Percentiles rank a stretch among this genome's conserved stretches.
These are phyloP conservation scores for Falco columbarius DNA, from an alignment of 2,797 vertebrate genomes.

Conservation along the genomic window DNA sequence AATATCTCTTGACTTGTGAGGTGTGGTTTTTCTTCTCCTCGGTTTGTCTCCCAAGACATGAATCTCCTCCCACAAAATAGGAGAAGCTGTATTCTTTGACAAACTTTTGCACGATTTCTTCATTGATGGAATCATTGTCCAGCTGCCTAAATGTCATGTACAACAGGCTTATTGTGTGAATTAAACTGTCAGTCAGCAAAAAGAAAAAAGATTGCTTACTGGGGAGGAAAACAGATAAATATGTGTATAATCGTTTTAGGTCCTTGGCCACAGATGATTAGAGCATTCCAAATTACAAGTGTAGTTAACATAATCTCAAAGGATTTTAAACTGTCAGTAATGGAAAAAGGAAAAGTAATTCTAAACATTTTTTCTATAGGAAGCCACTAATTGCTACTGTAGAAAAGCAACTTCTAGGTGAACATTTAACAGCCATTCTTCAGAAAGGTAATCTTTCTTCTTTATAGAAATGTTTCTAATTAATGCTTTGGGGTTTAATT, in stretches of 20 bases:
- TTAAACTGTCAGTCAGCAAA: background rate
- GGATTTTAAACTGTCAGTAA: slow-evolving; percentile 26
- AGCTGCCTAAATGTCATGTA: background rate
- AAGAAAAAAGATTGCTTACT: background rate
- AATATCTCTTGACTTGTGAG: background rate
- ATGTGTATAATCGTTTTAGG: background rate
- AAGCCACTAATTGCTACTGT: slow-evolving; percentile 97
- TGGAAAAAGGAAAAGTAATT: slow-evolving; percentile 69
- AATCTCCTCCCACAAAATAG: background rate
- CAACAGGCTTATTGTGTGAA: background rate
- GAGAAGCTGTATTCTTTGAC: background rate
- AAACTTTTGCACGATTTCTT: background rate
- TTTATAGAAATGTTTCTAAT: slow-evolving; percentile 44
- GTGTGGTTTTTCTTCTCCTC: background rate
- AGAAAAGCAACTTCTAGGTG: slow-evolving; percentile 97
- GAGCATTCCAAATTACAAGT: background rate
- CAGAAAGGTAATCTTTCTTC: slow-evolving; percentile 90
- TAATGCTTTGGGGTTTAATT: slow-evolving; percentile 13
- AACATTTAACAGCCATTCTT: slow-evolving; percentile 96
- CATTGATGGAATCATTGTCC: background rate
- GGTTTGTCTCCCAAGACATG: background rate
- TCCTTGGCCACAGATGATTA: background rate
- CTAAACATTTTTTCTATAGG: slow-evolving; percentile 78
- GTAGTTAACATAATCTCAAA: background rate
- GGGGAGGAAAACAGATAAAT: background rate